Evolutionary conservation across 2,888 invertebrate genomes (phyloP).

Genomic region (Troilus luridus): DNA sequence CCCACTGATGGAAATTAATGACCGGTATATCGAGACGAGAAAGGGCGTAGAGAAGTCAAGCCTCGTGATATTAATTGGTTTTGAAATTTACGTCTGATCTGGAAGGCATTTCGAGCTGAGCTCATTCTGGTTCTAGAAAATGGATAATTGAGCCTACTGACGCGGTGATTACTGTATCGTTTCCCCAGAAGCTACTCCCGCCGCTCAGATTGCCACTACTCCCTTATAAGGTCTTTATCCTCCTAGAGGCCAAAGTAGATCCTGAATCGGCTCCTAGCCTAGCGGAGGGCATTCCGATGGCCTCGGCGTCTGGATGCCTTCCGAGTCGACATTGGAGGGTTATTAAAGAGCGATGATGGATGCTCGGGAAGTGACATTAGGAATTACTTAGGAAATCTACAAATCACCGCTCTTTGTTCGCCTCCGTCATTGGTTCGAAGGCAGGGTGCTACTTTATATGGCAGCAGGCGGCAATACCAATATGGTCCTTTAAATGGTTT

Average conservation of each 20-base stretch:
- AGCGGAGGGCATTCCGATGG: neutral
- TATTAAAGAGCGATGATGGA: neutral
- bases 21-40: neutral
- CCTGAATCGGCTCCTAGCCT: neutral
- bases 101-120: neutral
- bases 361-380: neutral
- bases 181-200: neutral
- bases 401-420: slow-evolving; percentile 12
- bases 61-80: neutral
- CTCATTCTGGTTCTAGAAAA: neutral
- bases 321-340: neutral
- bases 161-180: slow-evolving; percentile 2
- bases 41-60: neutral
- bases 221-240: slow-evolving; percentile 26
- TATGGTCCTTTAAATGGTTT: neutral
- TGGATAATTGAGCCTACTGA: slow-evolving; percentile 4
- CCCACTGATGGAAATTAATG: too few species aligned
- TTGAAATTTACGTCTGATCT: neutral
- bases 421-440: neutral
- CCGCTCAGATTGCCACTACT: neutral
- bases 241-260: neutral
- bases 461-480: neutral
- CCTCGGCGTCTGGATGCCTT: neutral
- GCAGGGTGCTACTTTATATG: neutral
- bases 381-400: neutral